Evolutionary conservation across 2,888 invertebrate species (phyloP), one percentile per base, ranked within the genome.

Genomic region (Sycophila texana): DNA sequence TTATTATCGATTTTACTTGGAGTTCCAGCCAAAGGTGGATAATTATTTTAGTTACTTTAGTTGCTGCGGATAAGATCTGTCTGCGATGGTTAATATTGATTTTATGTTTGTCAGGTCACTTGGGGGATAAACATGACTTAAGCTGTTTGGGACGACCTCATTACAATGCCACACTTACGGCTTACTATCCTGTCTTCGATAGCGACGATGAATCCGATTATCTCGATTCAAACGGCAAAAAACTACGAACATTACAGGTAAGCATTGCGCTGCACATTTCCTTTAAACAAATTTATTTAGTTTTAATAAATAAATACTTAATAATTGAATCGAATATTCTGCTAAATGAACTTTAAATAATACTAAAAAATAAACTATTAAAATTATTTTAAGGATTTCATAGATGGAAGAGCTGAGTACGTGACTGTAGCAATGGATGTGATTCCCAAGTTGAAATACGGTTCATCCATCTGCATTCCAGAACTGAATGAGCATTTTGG

Each of bases 401-500:
- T 92, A 22, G 92, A 92, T 82, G 91, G 91, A 63, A 88, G 92
- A 60, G 86, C 86, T 0, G 87, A 89, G 22, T 92, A 89, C 81
- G 92, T 92, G 14, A 92, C 92, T 0, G 84, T 91, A 7, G 89
- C 92, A 1, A 92, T 92, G 91, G 92, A 92, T 80, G 87, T 89
- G 49, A 86, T 88, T 57, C 85, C 91, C 12, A 86, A 88, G 30
- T 86, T 92, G 55, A 87, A 89, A 0, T 92, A 92, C 78, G 92
- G 91, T 0, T 90, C 91, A 0, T 86, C 86, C 70, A 86, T 91
- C 10, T 92, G 92, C 82, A 91, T 92, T 81, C 92, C 92, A 10
- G 91, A 92, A 85, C 82, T 92, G 53, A 92, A 92, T 81, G 82
- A 87, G 73, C 91, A 92, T 86, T 92, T 91, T 82, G 90, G 91